Base-by-base conservation (phyloP, 2,888 invertebrate genomes). In the Apamea anceps region DNA sequence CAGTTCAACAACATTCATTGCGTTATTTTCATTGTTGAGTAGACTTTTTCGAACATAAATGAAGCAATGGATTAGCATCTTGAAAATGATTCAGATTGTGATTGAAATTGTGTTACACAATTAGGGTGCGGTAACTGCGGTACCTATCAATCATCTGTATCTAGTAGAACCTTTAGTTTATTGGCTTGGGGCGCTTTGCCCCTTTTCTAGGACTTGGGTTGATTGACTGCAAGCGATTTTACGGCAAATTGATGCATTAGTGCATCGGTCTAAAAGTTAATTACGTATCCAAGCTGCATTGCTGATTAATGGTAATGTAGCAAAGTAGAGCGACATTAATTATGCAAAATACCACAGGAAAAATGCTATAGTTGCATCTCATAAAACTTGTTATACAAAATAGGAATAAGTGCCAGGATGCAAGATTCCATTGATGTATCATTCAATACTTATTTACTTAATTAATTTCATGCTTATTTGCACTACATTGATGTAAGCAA, bases 361-460 rank as follows among this genome's bases (percentile, higher is more conserved):
- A 77, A 77, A 72, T 62, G 15, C 32, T 54, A 12, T 62, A 62
- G 12, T 57, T 67, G 18, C 65, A 66, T 67, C 28, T 72, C 42
- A 57, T 62, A 45, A 68, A 68, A 72, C 77, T 62, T 57, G 81
- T 54, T 67, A 60, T 72, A 62, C 67, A 1, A 60, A 81, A 13
- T 57, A 67, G 37, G 45, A 25, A 80, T 66, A 60, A 72, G 57
- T 60, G 65, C 42, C 10, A 15, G 51, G 32, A 60, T 7, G 32
- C 70, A 70, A 60, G 57, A 82, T 71, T 65, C 48, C 77, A 66
- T 32, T 66, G 67, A 72, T 62, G 78, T 32, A 83, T 77, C 32
- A 84, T 73, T 73, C 28, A 54, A 45, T 72, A 63, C 5, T 63
- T 70, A 54, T 54, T 60, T 78, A 28, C 54, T 72, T 60, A 32